Base-by-base conservation (phyloP, 2,888 invertebrate species). In the Alloscopus bannaensis region DNA sequence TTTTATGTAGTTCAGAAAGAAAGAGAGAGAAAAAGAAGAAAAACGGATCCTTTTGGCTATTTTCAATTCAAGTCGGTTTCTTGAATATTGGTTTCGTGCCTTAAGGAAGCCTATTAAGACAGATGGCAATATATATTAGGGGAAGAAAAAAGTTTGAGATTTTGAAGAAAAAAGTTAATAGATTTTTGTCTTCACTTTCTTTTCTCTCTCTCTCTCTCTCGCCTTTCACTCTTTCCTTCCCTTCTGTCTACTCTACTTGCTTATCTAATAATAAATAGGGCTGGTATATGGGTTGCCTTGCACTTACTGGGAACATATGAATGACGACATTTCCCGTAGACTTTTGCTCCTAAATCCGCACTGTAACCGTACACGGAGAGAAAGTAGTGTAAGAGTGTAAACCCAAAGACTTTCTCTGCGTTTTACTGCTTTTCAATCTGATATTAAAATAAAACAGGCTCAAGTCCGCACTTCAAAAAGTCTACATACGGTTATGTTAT, bases 71-170 rank as follows among this genome's bases (percentile, higher is more conserved):
- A 76, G 76, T 60, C 68, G 68, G 36, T 45, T 62, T 68, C 52
- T 45, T 66, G 24, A 76, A 68, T 76, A 68, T 69, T 68, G 68
- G 68, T 76, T 76, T 76, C 50, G 40, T 68, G 68, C 68, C 76
- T 76, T 40, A 50, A 76, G 68, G 52, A 69, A 76, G 69, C 62
- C 68, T 76, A 76, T 76, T 68, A 76, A 76, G 68, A 69, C 50
- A 68, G 60, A 76, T 69, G 76, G 60, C 60, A 70, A 31, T 47
- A 47, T 42, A 47, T 72, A 50, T 55, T 65, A 65, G 57, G 40
- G 66, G 55, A 24, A 50, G 13, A 45, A 31, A 66, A 65, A 72
- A 75, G 66, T 76, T 80, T 75, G 50, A 66, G 66, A 59, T 42
- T 68, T 52, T 31, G 59, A 59, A 64, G 40, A 28, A 52, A 57